Base-by-base conservation (phyloP, 2,888 invertebrate genomes). In the Scaptodrosophila latifasciaeformis region DNA sequence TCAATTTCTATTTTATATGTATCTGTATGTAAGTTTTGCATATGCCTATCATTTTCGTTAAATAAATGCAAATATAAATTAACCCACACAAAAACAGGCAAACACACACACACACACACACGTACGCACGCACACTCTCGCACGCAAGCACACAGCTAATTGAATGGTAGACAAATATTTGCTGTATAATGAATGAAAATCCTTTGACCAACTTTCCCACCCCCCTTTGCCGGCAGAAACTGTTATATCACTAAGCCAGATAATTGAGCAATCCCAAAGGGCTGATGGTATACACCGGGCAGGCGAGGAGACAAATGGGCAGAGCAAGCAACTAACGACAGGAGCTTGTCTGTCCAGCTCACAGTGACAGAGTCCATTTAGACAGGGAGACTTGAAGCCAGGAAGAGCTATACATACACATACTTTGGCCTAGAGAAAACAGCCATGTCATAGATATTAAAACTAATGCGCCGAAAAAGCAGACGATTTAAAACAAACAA, bases 391-490 rank as follows among this genome's bases (percentile, higher is more conserved):
- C 24, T 5, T 3, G 3, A 3, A 24, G 24, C 45, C 12, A 9
- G 18, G 15, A 19, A 45, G 37, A 19, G 12, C 19, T 43, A 35
- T 30, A 39, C 31, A 40, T 17, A 39, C 48, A 48, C 27, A 37
- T 9, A 30, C 30, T 27, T n/a, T 29, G 15, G 37, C 49, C 35
- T 47, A 17, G 43, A 45, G 37, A 47, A 55, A 56, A 34, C 45
- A 54, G 53, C 49, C 18, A 37, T 18, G 39, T 49, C 55, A 56
- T 47, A 48, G 49, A 60, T 59, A 79, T 79, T 62, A 81, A 71
- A 79, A 60, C 60, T 64, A 81, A 79, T 81, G 67, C 72, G 51
- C 81, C 74, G n/a, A 74, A 76, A 76, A 76, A 79, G 77, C 61
- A 63, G 62, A 54, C 81, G 62, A 72, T 77, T 61, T 50, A 62